These are phyloP conservation scores for Oceanodroma tethys DNA, from an alignment of 2,113 vertebrate species.

Conservation along the genomic window DNA sequence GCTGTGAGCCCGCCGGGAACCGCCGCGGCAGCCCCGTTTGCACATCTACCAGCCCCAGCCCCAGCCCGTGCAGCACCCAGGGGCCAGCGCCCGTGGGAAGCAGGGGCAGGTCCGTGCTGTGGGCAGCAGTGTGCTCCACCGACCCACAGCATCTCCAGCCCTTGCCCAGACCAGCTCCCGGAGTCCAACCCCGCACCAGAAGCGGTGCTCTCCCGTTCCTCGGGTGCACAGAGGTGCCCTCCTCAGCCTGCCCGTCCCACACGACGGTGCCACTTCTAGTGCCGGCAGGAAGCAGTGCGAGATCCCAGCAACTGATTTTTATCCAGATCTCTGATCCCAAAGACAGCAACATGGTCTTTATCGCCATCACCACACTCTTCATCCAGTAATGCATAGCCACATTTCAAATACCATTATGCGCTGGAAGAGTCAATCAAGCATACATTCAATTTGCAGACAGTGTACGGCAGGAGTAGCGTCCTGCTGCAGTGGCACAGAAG, in stretches of 20 bases:
- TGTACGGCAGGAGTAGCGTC: neutral
- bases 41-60: neutral
- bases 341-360: neutral
- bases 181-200: neutral
- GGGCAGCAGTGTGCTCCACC: neutral
- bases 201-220: neutral
- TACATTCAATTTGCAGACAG: neutral
- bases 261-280: no score
- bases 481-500: neutral
- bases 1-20: no score
- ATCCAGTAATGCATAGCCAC: neutral
- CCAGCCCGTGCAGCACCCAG: neutral
- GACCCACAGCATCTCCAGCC: neutral
- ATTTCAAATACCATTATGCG: neutral
- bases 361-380: neutral
- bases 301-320: neutral
- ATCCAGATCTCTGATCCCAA: neutral
- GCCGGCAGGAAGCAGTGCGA: rapidly evolving
- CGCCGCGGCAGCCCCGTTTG: neutral
- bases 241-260: neutral
- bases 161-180: neutral
- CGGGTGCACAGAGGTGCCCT: neutral
- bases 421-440: neutral
- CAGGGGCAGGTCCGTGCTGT: no score
- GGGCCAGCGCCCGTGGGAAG: neutral